Evolutionary conservation across 64 coral and sea anemone genomes (phyloP).

Genomic region (Montipora cactus): DNA sequence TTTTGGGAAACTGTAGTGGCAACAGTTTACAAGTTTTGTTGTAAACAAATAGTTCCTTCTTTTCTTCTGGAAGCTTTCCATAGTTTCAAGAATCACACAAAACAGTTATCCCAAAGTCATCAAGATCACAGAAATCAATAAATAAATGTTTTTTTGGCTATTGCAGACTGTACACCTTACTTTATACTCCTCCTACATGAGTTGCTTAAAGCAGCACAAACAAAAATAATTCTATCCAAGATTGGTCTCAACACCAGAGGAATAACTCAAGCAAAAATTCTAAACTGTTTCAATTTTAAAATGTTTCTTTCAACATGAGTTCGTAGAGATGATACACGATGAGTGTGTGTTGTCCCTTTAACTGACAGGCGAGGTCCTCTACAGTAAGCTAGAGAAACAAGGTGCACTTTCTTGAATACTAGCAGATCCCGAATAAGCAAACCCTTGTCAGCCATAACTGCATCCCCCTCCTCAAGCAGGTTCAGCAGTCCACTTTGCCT

Average conservation of each 20-base stretch:
- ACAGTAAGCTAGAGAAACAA: too few species aligned
- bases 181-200: neutral
- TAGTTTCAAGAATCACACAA: neutral
- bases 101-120: neutral
- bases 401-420: too few species aligned
- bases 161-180: slow-evolving; percentile 29
- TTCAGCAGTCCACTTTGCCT: too few species aligned
- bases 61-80: neutral
- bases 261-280: slow-evolving; percentile 27
- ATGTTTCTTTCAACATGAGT: slow-evolving; percentile 79
- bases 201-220: slow-evolving; percentile 29
- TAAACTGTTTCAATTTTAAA: neutral
- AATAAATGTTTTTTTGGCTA: neutral
- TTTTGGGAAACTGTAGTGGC: too few species aligned
- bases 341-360: too few species aligned
- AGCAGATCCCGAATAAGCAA: too few species aligned
- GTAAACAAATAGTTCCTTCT: slow-evolving; percentile 9
- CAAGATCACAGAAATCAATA: too few species aligned
- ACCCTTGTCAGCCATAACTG: too few species aligned
- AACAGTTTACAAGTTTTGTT: too few species aligned
- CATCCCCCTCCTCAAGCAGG: too few species aligned
- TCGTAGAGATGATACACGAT: too few species aligned
- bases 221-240: slow-evolving; percentile 78
- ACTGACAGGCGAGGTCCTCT: too few species aligned
- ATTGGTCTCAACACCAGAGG: slow-evolving; percentile 45